phyloP scores from a whole-genome alignment of 2,797 vertebrate species.

The Thaleichthys pacificus region DNA sequence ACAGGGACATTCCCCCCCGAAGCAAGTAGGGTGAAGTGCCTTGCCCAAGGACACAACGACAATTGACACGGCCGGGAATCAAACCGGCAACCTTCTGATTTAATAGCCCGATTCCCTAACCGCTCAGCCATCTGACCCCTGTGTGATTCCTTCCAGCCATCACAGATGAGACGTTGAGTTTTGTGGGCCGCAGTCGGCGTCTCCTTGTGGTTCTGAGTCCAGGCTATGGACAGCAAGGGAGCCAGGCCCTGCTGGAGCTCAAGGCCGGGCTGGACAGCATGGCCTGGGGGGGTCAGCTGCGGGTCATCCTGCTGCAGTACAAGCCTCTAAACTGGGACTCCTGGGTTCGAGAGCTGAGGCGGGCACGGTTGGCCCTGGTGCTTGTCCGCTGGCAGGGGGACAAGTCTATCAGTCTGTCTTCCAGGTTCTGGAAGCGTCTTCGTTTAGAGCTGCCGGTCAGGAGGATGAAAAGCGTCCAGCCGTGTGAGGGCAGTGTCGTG shows the following conservation, averaged over 20 bases:
- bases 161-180: constrained; percentile 94
- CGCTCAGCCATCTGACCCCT: too few species aligned
- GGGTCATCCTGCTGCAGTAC: constrained; percentile 92
- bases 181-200: constrained; percentile 89
- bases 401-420: constrained; percentile 82
- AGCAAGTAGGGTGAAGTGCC: too few species aligned
- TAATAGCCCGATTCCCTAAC: too few species aligned
- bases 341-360: constrained; percentile 87
- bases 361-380: constrained; percentile 81
- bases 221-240: constrained; percentile 85
- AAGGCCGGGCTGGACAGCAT: constrained; percentile 91
- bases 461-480: constrained; percentile 34
- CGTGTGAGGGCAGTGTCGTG: constrained; percentile 13
- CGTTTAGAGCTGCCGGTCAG: constrained; percentile 86
- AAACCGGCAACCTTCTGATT: too few species aligned
- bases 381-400: constrained; percentile 93
- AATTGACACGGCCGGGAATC: too few species aligned
- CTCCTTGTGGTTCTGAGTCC: constrained; percentile 92
- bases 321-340: constrained; percentile 76
- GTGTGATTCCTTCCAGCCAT: constrained; percentile 80
- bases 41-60: too few species aligned
- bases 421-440: constrained; percentile 92
- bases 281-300: constrained; percentile 85
- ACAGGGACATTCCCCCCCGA: too few species aligned
- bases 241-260: constrained; percentile 94